Conservation (phyloP, 2,888 invertebrate genomes). For the Lepidonotus clava region DNA sequence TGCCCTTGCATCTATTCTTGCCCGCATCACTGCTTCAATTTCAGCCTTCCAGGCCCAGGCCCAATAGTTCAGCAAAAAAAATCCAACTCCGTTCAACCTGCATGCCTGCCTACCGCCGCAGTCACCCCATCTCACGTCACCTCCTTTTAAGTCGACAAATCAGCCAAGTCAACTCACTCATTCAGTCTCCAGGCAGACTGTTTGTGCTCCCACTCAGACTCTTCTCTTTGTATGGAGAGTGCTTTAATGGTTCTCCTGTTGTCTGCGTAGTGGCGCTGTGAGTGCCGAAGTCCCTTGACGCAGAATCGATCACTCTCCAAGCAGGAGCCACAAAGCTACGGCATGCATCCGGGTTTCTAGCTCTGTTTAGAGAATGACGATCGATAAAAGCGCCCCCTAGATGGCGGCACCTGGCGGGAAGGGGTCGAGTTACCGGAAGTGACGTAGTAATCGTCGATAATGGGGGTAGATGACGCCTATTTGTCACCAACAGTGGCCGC, state of each 20-base stretch:
- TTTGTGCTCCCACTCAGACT: not conserved
- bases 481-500: too few species aligned
- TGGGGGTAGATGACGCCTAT: slow-evolving; percentile 18
- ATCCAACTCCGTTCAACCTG: too few species aligned
- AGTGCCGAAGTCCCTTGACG: not conserved
- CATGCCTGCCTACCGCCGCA: too few species aligned
- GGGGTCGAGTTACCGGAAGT: not conserved
- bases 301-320: slow-evolving; percentile 13
- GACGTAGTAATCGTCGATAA: slow-evolving; percentile 1
- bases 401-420: slow-evolving; percentile 8
- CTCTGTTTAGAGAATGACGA: too few species aligned
- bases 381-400: not conserved
- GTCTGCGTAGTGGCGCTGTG: not conserved
- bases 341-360: too few species aligned
- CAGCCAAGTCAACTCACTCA: not conserved
- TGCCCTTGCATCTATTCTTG: too few species aligned
- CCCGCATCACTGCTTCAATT: too few species aligned
- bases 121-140: too few species aligned
- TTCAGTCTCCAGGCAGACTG: not conserved
- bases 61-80: too few species aligned
- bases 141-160: not conserved
- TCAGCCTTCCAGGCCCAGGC: too few species aligned
- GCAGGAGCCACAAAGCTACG: too few species aligned
- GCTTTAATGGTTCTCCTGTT: not conserved
- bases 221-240: too few species aligned